Percentiles rank a stretch among this genome's conserved stretches.
Conservation (phyloP, 2,888 invertebrate genomes). For the Drosophila birchii region DNA sequence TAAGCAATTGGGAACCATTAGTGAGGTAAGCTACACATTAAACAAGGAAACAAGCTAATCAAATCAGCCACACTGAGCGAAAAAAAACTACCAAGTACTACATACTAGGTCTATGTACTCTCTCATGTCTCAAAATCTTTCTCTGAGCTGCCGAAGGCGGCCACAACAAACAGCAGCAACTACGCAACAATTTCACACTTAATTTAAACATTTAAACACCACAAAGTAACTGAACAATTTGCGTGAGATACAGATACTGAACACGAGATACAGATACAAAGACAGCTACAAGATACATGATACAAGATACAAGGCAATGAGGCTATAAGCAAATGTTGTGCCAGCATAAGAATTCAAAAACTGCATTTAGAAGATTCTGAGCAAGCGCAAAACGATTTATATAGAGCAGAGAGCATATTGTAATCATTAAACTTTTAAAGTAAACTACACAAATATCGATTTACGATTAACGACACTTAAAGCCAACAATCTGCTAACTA, state of each 20-base stretch:
- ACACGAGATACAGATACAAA: constrained; percentile 26
- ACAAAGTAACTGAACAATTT: constrained; percentile 15
- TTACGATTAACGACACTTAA: constrained; percentile 21
- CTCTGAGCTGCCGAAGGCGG: constrained; percentile 28
- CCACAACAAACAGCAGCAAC: constrained; percentile 44
- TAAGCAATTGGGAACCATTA: constrained; percentile 85
- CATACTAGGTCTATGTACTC: constrained; percentile 43
- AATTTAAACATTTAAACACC: constrained; percentile 14
- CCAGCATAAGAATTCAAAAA: constrained; percentile 75
- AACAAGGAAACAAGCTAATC: constrained; percentile 74
- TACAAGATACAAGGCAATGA: constrained; percentile 28
- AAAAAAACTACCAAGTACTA: constrained; percentile 24
- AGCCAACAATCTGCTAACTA: constrained; percentile 56
- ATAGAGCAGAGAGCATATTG: constrained; percentile 51
- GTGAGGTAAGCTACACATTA: constrained; percentile 85
- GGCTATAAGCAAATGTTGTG: constrained; percentile 49
- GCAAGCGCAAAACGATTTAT: constrained; percentile 80
- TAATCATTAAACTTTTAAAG: constrained; percentile 50
- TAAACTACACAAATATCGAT: constrained; percentile 43
- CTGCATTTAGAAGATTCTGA: constrained; percentile 81
- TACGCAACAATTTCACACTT: constrained; percentile 50
- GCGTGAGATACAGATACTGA: constrained; percentile 24
- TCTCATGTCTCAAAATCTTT: constrained; percentile 48
- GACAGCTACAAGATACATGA: constrained; percentile 29
- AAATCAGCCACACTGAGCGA: constrained; percentile 33